Conservation (phyloP, 2,888 invertebrate genomes). For the Eristalinus sepulchralis region DNA sequence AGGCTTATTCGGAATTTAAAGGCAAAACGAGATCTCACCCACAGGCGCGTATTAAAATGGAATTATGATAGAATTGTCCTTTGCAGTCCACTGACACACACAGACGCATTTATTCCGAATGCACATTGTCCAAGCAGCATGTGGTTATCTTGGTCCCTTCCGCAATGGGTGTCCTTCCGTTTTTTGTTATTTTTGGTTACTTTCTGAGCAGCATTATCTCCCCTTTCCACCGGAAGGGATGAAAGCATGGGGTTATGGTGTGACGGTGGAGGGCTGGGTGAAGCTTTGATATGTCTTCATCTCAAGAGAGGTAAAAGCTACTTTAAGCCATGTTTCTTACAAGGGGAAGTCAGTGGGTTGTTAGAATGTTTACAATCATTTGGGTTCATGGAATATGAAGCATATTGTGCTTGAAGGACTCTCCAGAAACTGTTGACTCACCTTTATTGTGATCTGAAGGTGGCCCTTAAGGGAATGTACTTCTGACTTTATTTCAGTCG, state of each 20-base stretch:
- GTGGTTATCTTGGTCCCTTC: slow-evolving; percentile 21
- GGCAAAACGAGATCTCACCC: slow-evolving; percentile 1
- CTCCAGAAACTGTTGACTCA: neutral
- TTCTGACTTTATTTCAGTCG: neutral
- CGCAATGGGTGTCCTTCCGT: slow-evolving; percentile 19
- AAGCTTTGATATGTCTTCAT: neutral
- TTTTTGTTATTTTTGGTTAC: slow-evolving; percentile 4
- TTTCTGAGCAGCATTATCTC: neutral
- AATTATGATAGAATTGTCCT: slow-evolving; percentile 34
- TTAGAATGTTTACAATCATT: neutral
- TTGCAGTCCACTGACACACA: slow-evolving; percentile 6
- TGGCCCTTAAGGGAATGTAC: neutral
- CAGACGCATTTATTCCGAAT: neutral
- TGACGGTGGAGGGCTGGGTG: too few species aligned
- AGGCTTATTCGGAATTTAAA: neutral
- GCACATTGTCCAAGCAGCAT: slow-evolving; percentile 28
- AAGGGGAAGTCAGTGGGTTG: neutral
- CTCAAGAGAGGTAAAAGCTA: neutral
- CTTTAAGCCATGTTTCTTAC: neutral
- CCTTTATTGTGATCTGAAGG: neutral
- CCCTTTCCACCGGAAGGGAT: neutral
- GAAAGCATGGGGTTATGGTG: too few species aligned
- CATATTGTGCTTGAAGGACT: neutral
- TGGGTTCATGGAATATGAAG: neutral
- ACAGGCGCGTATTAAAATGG: slow-evolving; percentile 31